These are phyloP conservation scores for Catalaphyllia jardinei DNA, from an alignment of 64 coral and sea anemone genomes.

Conservation along the genomic window DNA sequence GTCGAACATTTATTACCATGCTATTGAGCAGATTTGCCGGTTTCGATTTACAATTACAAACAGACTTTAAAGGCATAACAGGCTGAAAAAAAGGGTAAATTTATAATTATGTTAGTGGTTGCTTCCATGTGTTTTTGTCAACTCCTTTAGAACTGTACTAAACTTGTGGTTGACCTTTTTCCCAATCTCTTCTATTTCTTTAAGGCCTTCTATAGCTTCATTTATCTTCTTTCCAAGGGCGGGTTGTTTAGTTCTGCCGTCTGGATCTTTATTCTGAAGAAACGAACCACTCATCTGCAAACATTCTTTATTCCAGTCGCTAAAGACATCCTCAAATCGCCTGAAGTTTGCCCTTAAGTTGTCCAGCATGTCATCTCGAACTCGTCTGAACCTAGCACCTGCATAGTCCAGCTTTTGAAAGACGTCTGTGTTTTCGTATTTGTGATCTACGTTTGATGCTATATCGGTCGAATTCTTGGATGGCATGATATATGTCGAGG, in stretches of 20 bases:
- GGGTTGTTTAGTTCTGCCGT: background rate
- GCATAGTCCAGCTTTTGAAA: background rate
- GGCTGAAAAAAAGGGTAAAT: too few relatives aligned
- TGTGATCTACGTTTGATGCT: background rate
- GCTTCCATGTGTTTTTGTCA: background rate
- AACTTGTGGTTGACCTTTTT: background rate
- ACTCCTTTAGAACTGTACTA: background rate
- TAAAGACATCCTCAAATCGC: conserved; percentile 2
- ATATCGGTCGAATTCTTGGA: background rate
- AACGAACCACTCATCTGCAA: background rate
- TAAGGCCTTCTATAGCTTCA: background rate
- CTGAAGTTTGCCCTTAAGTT: background rate
- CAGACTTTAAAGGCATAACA: too few relatives aligned
- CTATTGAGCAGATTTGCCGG: too few relatives aligned
- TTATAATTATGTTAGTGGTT: background rate
- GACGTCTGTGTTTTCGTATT: background rate
- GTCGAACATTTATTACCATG: too few relatives aligned
- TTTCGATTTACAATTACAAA: too few relatives aligned
- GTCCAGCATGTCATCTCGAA: background rate
- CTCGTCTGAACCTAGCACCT: background rate
- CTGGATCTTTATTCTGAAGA: background rate
- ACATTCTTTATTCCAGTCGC: conserved; percentile 6
- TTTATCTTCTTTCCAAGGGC: conserved; percentile 1
- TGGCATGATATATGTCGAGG: background rate
- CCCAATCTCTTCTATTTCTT: background rate